Conservation (phyloP, 2,113 vertebrate genomes). For the Triplophysa siluroides region DNA sequence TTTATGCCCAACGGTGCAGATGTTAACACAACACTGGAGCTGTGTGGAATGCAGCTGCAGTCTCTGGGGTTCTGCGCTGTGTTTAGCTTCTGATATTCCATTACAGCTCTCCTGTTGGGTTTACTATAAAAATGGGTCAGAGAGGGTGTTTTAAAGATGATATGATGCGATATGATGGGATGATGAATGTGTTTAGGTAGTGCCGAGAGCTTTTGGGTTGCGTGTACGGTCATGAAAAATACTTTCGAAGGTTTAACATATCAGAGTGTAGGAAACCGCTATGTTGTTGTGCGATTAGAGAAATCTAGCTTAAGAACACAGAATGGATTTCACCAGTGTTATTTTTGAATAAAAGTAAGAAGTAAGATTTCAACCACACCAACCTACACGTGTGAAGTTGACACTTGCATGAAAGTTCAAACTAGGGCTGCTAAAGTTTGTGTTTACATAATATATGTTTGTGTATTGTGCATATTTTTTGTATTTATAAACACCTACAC, state of each 20-base stretch:
- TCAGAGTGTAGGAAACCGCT: not conserved
- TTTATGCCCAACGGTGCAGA: conserved; percentile 35
- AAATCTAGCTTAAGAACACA: conserved; percentile 7
- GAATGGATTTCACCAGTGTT: not conserved
- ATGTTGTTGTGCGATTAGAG: not conserved
- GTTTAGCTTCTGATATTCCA: conserved; percentile 29
- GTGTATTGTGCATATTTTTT: no score
- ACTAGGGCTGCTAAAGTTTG: no score
- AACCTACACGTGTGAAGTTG: not conserved
- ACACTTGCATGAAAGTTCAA: no score
- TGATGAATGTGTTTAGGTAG: conserved; percentile 29
- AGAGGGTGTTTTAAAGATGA: conserved; percentile 14
- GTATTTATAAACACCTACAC: no score
- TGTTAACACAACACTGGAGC: conserved; percentile 36
- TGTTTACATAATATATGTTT: no score
- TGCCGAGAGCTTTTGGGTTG: not conserved
- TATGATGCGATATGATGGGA: conserved; percentile 12
- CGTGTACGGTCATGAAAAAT: not conserved
- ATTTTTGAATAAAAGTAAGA: not conserved
- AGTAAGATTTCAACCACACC: not conserved
- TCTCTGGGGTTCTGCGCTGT: conserved; percentile 20
- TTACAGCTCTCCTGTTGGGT: conserved; percentile 22
- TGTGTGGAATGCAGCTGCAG: conserved; percentile 28
- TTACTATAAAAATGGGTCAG: conserved; percentile 17
- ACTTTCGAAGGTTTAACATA: not conserved